Evolutionary conservation across 2,113 vertebrate species (phyloP).

Genomic region (Chauna torquata): DNA sequence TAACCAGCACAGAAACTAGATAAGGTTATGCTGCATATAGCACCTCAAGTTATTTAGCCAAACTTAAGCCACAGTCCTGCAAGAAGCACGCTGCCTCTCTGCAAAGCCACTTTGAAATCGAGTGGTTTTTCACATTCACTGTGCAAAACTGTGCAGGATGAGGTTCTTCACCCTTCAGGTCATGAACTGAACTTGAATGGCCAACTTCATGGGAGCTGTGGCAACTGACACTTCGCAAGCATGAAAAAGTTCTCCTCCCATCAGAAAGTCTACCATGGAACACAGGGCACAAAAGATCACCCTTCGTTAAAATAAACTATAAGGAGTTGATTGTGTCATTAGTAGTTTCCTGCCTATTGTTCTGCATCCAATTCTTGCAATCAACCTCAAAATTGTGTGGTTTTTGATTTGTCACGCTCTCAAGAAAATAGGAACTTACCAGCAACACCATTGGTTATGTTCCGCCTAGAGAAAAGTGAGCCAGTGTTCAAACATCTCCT

Average conservation of each 20-base stretch:
- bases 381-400: not conserved
- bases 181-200: not conserved
- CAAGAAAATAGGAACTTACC: not conserved
- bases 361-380: not conserved
- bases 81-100: not conserved
- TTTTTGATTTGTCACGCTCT: not conserved
- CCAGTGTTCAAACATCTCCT: not conserved
- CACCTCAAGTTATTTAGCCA: not conserved
- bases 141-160: fast-evolving
- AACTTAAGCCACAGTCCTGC: not conserved
- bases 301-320: not conserved
- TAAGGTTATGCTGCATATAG: not conserved
- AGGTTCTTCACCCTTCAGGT: not conserved
- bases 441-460: fast-evolving
- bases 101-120: not conserved
- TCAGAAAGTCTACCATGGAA: not conserved
- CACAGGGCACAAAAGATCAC: not conserved
- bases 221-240: not conserved
- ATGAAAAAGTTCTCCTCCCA: not conserved
- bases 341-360: not conserved
- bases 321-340: not conserved
- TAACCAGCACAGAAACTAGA: not conserved
- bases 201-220: fast-evolving
- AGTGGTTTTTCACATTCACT: fast-evolving
- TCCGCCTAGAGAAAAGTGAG: fast-evolving